phyloP scores from a whole-genome alignment of 2,113 vertebrate genomes.

The Macrotis lagotis region DNA sequence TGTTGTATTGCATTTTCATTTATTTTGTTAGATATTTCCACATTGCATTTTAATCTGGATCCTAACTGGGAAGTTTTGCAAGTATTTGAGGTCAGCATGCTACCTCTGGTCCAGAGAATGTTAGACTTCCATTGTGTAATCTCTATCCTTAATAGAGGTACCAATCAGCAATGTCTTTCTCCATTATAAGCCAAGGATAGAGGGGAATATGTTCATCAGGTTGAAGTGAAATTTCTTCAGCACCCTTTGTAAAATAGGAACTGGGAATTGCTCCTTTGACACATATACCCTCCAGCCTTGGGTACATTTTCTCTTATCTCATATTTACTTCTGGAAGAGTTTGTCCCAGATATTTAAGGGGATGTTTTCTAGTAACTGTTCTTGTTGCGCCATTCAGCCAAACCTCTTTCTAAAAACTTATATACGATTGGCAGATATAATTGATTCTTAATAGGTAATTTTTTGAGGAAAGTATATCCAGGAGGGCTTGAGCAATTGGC shows the following conservation, averaged over 20 bases:
- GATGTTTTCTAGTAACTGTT: background rate
- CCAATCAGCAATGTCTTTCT: background rate
- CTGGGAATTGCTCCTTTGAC: background rate
- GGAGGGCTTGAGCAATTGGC: background rate
- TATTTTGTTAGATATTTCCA: background rate
- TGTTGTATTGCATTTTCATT: background rate
- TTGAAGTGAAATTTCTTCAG: background rate
- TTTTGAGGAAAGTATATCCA: background rate
- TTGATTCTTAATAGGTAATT: background rate
- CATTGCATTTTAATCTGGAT: background rate
- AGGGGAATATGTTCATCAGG: background rate
- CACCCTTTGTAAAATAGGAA: too few species aligned
- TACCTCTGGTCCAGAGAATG: too few species aligned
- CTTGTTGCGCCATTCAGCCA: background rate
- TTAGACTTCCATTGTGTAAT: too few species aligned
- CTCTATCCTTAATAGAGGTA: background rate
- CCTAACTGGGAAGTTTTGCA: background rate
- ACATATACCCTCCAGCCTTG: too few species aligned
- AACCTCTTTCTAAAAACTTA: background rate
- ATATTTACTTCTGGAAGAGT: background rate
- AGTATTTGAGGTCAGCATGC: background rate
- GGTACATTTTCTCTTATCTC: background rate
- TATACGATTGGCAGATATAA: background rate
- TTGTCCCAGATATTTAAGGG: background rate
- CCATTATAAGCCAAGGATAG: background rate